Evolutionary conservation across 2,113 vertebrate genomes (phyloP), one percentile per base, ranked within the genome.

Genomic region (Hippocampus barbouri): DNA sequence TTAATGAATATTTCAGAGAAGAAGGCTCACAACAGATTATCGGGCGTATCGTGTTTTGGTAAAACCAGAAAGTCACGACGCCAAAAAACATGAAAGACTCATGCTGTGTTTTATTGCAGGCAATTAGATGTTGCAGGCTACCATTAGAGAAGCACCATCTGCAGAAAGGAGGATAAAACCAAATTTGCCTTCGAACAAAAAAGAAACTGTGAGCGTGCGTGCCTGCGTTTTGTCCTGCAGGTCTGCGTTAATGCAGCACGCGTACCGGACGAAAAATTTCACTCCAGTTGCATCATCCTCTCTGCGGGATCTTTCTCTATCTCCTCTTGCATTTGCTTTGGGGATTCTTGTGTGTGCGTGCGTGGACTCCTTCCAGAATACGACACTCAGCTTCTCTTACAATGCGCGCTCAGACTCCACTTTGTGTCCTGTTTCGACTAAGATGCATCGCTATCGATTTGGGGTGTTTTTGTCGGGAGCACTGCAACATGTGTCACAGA

Each of bases 211-310:
- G 45, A 70, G 73, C 73, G 72, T 64, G 34, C 41, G 62, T 15
- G 62, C 20, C 16, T 15, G 67, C 34, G 62, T 7, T 84, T 69
- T 38, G 43, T 87, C 78, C 87, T 88, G 86, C 83, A 83, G 89
- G 83, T 83, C 84, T 85, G 84, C 69, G 73, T 85, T 87, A 86
- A 90, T 89, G 86, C 85, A 84, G 86, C 84, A 80, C 69, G 80
- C 75, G 70, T 85, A 85, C 75, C 66, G 76, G 85, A 80, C 86
- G 63, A 88, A 88, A 81, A 80, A 88, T 91, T 91, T 88, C 89
- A 90, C 88, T 88, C 87, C 70, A 59, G 83, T 91, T 91, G 89
- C 89, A 91, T 91, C 89, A 91, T 89, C 87, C 85, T 82, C 85
- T 83, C 87, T 73, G 79, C 82, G 79, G 85, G 87, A 86, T 85